Percentiles rank a stretch among this genome's conserved stretches.
Evolutionary conservation across 2,113 vertebrate genomes (phyloP).

Genomic region (Festucalex cinctus): DNA sequence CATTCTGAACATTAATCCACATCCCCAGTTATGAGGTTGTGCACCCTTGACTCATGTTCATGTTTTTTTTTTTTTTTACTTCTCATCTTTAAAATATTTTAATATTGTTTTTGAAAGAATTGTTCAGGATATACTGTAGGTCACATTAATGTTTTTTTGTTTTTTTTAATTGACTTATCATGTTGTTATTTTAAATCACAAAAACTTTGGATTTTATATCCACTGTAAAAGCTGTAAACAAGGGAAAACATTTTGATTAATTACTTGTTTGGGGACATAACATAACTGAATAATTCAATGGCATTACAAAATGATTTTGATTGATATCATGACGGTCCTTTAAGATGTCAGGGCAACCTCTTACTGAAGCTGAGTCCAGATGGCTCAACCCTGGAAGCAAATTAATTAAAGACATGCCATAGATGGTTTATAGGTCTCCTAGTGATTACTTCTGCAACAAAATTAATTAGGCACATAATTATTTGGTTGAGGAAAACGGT

Average conservation of each 20-base stretch:
- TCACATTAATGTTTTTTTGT: too few relatives aligned
- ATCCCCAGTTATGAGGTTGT: too few relatives aligned
- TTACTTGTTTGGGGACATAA: slow-evolving; percentile 15
- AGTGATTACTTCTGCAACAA: slow-evolving; percentile 2
- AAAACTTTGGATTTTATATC: too few relatives aligned
- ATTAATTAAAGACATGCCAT: slow-evolving; percentile 38
- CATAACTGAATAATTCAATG: slow-evolving; percentile 4
- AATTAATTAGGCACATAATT: slow-evolving; percentile 26
- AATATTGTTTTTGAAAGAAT: too few relatives aligned
- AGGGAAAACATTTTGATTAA: slow-evolving; percentile 21
- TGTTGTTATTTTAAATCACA: too few relatives aligned
- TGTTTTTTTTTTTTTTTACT: too few relatives aligned
- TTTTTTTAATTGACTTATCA: too few relatives aligned
- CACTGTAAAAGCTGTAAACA: neutral
- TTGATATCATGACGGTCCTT: slow-evolving; percentile 21
- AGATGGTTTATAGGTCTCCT: slow-evolving; percentile 24
- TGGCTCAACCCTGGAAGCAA: slow-evolving; percentile 30
- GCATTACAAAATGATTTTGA: neutral
- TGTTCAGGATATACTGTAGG: too few relatives aligned
- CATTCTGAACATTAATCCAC: too few relatives aligned
- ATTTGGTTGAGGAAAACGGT: neutral
- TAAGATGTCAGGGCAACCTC: slow-evolving; percentile 30
- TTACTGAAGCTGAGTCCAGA: slow-evolving; percentile 29
- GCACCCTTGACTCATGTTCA: too few relatives aligned
- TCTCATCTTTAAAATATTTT: too few relatives aligned